These are phyloP conservation scores for Lycophotia porphyrea DNA, from an alignment of 2,888 invertebrate species.

Conservation along the genomic window DNA sequence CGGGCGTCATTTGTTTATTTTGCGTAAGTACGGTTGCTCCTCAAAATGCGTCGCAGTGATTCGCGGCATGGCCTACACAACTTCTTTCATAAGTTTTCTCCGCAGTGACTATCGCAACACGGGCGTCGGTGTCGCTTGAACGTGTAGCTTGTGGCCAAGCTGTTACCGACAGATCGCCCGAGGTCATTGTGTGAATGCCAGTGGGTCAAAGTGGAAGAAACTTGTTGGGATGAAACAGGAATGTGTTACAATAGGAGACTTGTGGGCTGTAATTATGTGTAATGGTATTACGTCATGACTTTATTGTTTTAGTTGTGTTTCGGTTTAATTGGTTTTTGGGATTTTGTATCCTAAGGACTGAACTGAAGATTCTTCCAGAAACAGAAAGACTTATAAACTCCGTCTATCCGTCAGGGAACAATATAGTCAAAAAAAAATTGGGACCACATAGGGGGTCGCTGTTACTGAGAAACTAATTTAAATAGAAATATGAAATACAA, in stretches of 20 bases:
- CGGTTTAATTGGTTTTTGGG: neutral
- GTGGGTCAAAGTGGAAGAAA: conserved; percentile 78
- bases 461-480: neutral
- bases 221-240: conserved; percentile 56
- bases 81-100: neutral
- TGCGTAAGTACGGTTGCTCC: neutral
- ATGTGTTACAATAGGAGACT: conserved; percentile 57
- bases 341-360: neutral
- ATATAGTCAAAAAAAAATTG: neutral
- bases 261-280: conserved; percentile 58
- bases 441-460: no score
- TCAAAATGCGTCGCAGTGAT: neutral
- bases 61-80: neutral
- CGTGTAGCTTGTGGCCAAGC: neutral
- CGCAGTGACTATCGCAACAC: neutral
- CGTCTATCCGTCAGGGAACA: neutral
- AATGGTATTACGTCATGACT: conserved; percentile 49
- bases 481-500: neutral
- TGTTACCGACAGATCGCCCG: conserved; percentile 27
- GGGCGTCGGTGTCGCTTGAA: neutral
- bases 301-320: conserved; percentile 29
- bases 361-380: neutral
- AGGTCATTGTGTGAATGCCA: conserved; percentile 71
- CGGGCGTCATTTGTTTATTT: neutral
- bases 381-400: neutral